Base-by-base conservation (phyloP, 37 sponge, comb jelly and placozoan species). In the Haliclona indistincta region DNA sequence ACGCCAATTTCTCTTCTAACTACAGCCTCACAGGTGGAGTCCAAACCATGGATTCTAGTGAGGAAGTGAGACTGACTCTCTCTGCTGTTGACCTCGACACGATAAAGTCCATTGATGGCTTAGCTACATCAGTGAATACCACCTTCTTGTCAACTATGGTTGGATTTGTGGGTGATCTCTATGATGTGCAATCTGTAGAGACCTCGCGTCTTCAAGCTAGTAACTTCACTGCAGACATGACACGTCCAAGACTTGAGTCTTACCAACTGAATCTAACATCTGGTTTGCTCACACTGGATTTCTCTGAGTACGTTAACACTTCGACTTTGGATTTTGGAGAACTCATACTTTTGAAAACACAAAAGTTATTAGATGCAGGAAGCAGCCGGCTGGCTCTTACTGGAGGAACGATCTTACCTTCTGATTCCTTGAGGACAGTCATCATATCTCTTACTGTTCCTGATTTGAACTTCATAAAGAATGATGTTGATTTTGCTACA, bases 401-500 rank as follows among this genome's bases (percentile, higher is more conserved):
- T 55, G 88, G 92, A 35, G 92, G 88, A 11, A 70, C 70, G 19
- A 47, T 82, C 25, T 80, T 86, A 4, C 71, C 75, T 36, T 58
- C 79, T 13, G 38, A 37, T 41, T 55, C 74, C 30, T 55, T 89
- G 36, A 75, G 81, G 35, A 65, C 44, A 40, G 41, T 91, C 43
- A 64, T 54, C 49, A 36, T 95, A 1, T 58, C 41, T 15, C 70
- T 95, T 28, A 32, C 30, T 6, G 64, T 54, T n/a, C 56, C n/a
- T 45, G 96, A 95, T 61, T 38, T 91, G 38, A 81, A 81, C 41
- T 20, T 75, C 13, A 65, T 95, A n/a, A 88, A 92, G 38, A 75
- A 78, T 15, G 45, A 77, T 33, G 63, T 43, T 10, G 40, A 36
- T 20, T 71, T 95, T 77, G 96, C 80, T 42, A 77, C 79, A n/a